phyloP scores from a whole-genome alignment of 2,888 invertebrate genomes.

The Parapristionchus giblindavisi region DNA sequence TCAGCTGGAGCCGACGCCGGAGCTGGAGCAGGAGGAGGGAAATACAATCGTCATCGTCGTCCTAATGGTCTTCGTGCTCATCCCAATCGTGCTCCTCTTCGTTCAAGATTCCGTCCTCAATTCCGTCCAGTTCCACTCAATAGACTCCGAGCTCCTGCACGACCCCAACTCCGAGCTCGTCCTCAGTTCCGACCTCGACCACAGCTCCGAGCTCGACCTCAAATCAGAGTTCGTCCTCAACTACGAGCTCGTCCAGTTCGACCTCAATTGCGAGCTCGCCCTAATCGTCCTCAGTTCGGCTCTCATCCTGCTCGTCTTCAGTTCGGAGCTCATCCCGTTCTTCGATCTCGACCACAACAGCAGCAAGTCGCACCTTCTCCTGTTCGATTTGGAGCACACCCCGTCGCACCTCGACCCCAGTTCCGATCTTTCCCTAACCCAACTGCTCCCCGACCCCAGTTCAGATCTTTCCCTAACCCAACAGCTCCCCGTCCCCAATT shows the following conservation, averaged over 20 bases:
- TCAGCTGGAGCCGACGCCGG: not conserved
- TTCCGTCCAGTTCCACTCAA: too few species aligned
- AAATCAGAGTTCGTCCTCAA: too few species aligned
- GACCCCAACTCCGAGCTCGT: not conserved
- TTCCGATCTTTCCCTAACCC: not conserved
- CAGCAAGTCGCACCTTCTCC: not conserved
- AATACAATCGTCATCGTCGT: not conserved
- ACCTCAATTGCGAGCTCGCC: too few species aligned
- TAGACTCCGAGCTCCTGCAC: too few species aligned
- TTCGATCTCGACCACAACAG: not conserved
- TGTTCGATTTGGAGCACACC: not conserved
- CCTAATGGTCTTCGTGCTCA: not conserved
- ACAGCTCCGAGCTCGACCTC: too few species aligned
- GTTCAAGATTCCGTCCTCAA: too few species aligned
- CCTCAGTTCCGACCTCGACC: not conserved
- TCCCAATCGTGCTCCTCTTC: too few species aligned
- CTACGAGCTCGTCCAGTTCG: not conserved
- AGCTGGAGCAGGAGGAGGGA: not conserved
- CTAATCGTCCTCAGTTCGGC: not conserved
- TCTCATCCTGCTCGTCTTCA: not conserved
- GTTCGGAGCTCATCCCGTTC: conserved; percentile 15
- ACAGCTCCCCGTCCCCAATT: too few species aligned
- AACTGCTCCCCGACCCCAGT: not conserved
- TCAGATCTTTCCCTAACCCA: too few species aligned
- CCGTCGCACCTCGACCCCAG: too few species aligned